A percentile compares a stretch with the other conserved stretches of the same genome.
These are phyloP conservation scores for Crenichthys baileyi DNA, from an alignment of 2,797 vertebrate genomes.

Conservation along the genomic window DNA sequence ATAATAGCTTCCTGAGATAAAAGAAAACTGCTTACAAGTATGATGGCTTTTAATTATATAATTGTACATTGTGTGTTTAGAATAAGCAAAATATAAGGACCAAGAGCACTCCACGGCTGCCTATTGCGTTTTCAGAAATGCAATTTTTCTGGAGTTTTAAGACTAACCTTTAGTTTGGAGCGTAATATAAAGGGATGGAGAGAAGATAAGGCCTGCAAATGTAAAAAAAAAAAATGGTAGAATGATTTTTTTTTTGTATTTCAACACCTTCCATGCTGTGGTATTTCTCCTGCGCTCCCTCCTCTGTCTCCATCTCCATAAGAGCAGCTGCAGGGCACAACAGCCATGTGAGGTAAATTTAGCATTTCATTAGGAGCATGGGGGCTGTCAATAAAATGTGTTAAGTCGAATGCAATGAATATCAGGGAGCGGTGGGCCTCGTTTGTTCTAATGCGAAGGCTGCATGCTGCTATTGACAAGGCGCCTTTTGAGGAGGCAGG, in stretches of 20 bases:
- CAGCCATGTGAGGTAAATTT: conserved; percentile 84
- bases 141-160: conserved; percentile 43
- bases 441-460: conserved; percentile 80
- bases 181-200: conserved; percentile 69
- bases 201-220: conserved; percentile 61
- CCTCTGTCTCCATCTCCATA: conserved; percentile 75
- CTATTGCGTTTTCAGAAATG: conserved; percentile 56
- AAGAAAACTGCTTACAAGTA: not conserved
- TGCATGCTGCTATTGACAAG: conserved; percentile 79
- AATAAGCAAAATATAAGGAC: too few species aligned
- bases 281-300: conserved; percentile 69
- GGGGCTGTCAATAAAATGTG: conserved; percentile 88
- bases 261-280: conserved; percentile 77
- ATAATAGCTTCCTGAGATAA: not conserved
- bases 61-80: too few species aligned
- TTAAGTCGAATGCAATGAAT: conserved; percentile 87
- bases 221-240: conserved; percentile 33
- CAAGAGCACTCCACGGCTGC: not conserved
- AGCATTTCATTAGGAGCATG: conserved; percentile 87
- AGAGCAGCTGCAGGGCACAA: conserved; percentile 80
- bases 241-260: conserved; percentile 62
- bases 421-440: conserved; percentile 80
- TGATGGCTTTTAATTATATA: not conserved
- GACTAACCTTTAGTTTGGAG: conserved; percentile 73
- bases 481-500: conserved; percentile 79